phyloP scores from a whole-genome alignment of 2,113 vertebrate species.

The Syrmaticus mikado region DNA sequence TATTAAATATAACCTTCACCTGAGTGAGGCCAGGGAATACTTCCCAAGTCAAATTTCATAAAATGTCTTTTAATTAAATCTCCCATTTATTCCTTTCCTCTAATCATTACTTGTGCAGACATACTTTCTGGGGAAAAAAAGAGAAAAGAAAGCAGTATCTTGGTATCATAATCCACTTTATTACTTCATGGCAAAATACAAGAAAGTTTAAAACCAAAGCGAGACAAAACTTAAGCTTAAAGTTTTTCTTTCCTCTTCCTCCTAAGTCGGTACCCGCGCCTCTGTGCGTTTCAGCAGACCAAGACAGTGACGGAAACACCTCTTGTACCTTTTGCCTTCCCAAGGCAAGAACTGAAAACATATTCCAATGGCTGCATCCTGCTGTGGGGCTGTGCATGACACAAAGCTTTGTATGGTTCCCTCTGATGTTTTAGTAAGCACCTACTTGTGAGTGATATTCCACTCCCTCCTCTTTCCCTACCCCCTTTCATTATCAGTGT shows the following conservation, averaged over 20 bases:
- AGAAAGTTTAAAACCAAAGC: neutral
- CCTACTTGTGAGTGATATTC: neutral
- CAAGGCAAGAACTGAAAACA: neutral
- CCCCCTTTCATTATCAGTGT: neutral
- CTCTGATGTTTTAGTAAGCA: neutral
- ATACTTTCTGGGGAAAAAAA: neutral
- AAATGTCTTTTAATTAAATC: neutral
- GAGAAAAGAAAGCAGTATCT: neutral
- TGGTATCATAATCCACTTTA: neutral
- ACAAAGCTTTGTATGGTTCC: neutral
- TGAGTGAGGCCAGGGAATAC: neutral
- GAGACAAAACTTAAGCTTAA: neutral
- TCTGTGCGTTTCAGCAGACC: neutral
- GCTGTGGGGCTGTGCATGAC: neutral
- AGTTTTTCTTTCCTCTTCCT: neutral
- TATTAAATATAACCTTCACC: neutral
- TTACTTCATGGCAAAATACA: neutral
- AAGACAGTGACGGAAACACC: accelerated
- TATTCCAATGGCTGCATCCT: accelerated
- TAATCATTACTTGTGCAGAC: neutral
- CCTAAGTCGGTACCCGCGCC: neutral
- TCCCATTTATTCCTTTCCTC: neutral
- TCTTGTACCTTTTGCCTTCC: neutral
- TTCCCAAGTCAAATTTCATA: neutral
- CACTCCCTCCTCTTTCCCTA: no score